Evolutionary conservation across 2,797 vertebrate genomes (phyloP), one percentile per base, ranked within the genome.

Genomic region (Protonibea diacanthus): DNA sequence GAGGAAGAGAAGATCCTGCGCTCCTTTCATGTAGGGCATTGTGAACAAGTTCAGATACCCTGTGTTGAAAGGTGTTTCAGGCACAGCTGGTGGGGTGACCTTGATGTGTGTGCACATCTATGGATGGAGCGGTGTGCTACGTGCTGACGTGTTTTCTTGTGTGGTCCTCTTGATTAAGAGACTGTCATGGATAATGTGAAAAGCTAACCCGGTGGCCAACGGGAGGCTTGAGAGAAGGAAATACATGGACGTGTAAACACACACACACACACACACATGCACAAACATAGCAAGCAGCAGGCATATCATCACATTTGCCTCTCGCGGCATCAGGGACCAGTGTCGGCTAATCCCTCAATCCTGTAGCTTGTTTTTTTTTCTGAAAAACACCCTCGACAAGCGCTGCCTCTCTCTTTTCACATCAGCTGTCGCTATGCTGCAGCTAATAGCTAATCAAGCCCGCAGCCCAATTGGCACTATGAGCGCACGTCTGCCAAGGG

Each of bases 381-480:
- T 42, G 49, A 80, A 88, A 92, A 91, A 84, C 58, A 57, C 63
- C 51, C 76, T 79, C 4, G 38, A 85, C 89, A 85, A 82, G 79
- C 58, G 33, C 68, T 52, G 71, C 74, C 80, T 68, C 82, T 58
- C 64, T 81, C 70, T 84, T 76, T 78, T 84, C 85, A 86, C 89
- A 89, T 94, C 90, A 92, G 91, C 92, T 91, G 90, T 91, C 88
- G 82, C 89, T 77, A 62, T 82, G 78, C 92, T 70, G 89, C 85
- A 81, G 88, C 91, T 93, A 93, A 93, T 93, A 91, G 91, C 89
- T 93, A 93, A 95, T 94, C 90, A 94, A 92, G 89, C 92, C 82
- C 45, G 44, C 81, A 84, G 91, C 81, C 90, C 92, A 89, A 91
- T 89, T 92, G 93, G 91, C 91, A 91, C 82, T 33, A 73, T 45